These are phyloP conservation scores for Sinocyclocheilus anshuiensis DNA, from an alignment of 2,113 vertebrate genomes.

Conservation along the genomic window DNA sequence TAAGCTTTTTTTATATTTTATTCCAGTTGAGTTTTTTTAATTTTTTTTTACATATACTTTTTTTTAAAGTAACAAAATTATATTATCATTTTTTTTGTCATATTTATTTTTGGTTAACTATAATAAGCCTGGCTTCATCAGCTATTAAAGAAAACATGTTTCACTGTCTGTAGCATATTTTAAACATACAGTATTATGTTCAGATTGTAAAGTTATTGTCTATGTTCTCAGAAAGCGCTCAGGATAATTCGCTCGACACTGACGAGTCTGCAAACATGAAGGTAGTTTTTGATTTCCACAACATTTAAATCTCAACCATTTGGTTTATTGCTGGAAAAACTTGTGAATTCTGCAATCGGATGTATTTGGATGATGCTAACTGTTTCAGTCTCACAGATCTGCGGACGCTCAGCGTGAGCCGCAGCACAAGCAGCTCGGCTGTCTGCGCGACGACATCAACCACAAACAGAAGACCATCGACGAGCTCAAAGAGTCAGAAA, in stretches of 20 bases:
- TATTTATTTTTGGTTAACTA: too few species aligned
- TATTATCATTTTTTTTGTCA: too few species aligned
- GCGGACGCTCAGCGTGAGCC: constrained; percentile 82
- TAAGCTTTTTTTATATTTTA: too few species aligned
- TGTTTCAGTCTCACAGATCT: constrained; percentile 65
- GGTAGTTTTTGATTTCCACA: constrained; percentile 59
- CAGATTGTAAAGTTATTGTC: not conserved
- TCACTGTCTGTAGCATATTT: not conserved
- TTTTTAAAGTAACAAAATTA: too few species aligned
- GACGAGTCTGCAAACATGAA: constrained; percentile 78
- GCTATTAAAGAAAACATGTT: too few species aligned
- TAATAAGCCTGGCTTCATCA: not conserved
- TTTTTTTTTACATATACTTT: not conserved
- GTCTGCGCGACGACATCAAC: constrained; percentile 88
- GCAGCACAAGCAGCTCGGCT: constrained; percentile 86
- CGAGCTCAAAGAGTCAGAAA: constrained; percentile 86
- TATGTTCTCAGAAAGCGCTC: constrained; percentile 76
- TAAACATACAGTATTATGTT: too few species aligned
- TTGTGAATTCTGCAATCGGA: not conserved
- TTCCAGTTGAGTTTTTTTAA: too few species aligned
- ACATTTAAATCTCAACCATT: too few species aligned
- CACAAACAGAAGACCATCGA: constrained; percentile 88
- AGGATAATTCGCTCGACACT: constrained; percentile 72
- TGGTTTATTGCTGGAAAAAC: not conserved
- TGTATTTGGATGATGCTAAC: not conserved